phyloP scores from a whole-genome alignment of 1,140 invertebrate species.

The Chrysomallon squamiferum region DNA sequence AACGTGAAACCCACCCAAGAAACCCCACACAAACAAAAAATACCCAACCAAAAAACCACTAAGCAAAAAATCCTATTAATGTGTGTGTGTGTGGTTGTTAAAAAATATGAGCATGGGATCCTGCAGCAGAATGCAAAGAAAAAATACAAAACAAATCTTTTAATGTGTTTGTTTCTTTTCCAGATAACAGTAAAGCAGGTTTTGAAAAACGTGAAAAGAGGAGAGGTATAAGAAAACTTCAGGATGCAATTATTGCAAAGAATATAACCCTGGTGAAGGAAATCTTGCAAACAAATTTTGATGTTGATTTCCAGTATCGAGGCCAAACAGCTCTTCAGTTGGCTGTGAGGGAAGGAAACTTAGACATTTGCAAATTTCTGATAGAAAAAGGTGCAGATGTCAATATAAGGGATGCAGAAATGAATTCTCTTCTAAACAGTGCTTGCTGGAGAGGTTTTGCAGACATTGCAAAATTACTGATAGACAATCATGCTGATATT shows the following conservation, averaged over 20 bases:
- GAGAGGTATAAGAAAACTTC: constrained; percentile 46
- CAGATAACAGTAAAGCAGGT: constrained; percentile 19
- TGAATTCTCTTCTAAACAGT: constrained; percentile 55
- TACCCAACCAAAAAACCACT: too few species aligned
- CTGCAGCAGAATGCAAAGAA: too few species aligned
- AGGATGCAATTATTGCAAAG: constrained; percentile 50
- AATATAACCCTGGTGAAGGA: constrained; percentile 37
- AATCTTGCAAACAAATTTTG: constrained; percentile 44
- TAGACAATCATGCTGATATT: constrained; percentile 50
- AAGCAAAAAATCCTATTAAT: too few species aligned
- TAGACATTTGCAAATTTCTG: constrained; percentile 51
- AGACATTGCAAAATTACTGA: constrained; percentile 43
- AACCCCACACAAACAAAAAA: too few species aligned
- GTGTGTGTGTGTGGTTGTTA: too few species aligned
- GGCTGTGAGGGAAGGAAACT: constrained; percentile 47
- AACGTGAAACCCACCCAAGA: too few species aligned
- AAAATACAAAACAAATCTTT: too few species aligned
- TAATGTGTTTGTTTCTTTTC: too few species aligned
- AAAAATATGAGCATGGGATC: too few species aligned
- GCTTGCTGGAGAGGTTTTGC: constrained; percentile 46
- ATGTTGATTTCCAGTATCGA: constrained; percentile 61
- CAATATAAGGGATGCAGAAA: constrained; percentile 50
- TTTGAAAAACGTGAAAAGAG: constrained; percentile 52
- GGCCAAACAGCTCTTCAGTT: constrained; percentile 56
- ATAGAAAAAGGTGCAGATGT: constrained; percentile 56